Base-by-base conservation (phyloP, 2,888 invertebrate species). In the Tipula lateralis region DNA sequence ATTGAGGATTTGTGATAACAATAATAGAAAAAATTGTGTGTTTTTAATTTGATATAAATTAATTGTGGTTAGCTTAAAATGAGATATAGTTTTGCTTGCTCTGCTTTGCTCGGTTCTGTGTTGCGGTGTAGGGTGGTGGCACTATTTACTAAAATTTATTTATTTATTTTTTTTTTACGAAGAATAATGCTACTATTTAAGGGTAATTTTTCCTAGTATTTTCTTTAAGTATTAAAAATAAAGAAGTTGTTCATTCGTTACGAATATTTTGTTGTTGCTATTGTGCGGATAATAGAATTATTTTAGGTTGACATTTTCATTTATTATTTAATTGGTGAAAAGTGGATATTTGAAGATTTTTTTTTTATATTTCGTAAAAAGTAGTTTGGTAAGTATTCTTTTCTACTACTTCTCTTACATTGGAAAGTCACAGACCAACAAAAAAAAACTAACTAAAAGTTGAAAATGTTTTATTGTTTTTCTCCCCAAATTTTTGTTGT, bases 1-100 rank as follows among this genome's bases (percentile, higher is more conserved):
- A 66, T 66, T 66, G 66, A 66, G 66, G 66, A 66, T 66, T 66
- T 66, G 66, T 24, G 66, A 66, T 66, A 66, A 24, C 24, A 66
- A 66, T 66, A 66, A 66, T 19, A 66, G 66, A 66, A 66, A 66
- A 66, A 66, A 66, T 66, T 66, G 66, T 66, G 66, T 66, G 66
- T 66, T 66, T 66, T 66, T 66, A 66, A 66, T 66, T 66, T 66
- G 66, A 66, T 66, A 66, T 66, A 66, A 66, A 66, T 66, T 66
- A 66, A 66, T 66, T 66, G 66, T 66, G 66, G 66, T 66, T 66
- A 66, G 66, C 66, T 66, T 66, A 66, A 66, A 66, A 66, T 66
- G 66, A 66, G 66, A 66, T 66, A 66, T 66, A 66, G 66, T 66
- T 66, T 66, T 66, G 66, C 66, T 66, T 66, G 66, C 24, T 66